These are phyloP conservation scores for Sipunculus nudus DNA, from an alignment of 2,888 invertebrate species.

Conservation along the genomic window DNA sequence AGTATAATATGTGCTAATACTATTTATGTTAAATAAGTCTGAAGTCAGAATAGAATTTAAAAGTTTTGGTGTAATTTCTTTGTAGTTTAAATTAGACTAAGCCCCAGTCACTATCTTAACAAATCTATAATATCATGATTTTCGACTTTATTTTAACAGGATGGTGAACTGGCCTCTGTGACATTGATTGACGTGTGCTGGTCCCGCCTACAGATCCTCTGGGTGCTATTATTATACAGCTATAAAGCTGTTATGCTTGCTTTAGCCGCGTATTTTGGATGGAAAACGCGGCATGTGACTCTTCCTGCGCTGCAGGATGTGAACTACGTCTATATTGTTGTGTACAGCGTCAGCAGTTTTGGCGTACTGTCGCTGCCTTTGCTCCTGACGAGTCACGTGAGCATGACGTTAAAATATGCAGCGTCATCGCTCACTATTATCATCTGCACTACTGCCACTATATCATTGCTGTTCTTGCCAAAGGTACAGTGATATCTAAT, in stretches of 20 bases:
- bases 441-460: conserved; percentile 13
- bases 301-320: conserved; percentile 30
- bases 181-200: conserved; percentile 22
- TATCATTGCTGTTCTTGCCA: conserved; percentile 27
- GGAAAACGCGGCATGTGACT: conserved; percentile 31
- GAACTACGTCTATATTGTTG: conserved; percentile 9
- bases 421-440: conserved; percentile 21
- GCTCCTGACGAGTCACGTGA: conserved; percentile 10
- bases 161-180: too few species aligned
- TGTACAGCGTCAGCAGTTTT: conserved; percentile 15
- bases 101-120: too few species aligned
- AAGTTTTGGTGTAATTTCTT: too few species aligned
- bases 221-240: conserved; percentile 26
- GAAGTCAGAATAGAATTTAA: too few species aligned
- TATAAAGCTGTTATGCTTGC: conserved; percentile 21
- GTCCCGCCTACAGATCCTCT: conserved; percentile 17
- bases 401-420: conserved; percentile 10
- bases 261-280: conserved; percentile 23
- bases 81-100: too few species aligned
- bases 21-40: too few species aligned
- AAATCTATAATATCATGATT: too few species aligned
- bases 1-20: too few species aligned
- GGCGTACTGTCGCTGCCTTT: conserved; percentile 25
- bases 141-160: too few species aligned
- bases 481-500: conserved; percentile 22